Evolutionary conservation across 2,888 invertebrate species (phyloP), one percentile per base, ranked within the genome.

Genomic region (Odontomyia ornata): DNA sequence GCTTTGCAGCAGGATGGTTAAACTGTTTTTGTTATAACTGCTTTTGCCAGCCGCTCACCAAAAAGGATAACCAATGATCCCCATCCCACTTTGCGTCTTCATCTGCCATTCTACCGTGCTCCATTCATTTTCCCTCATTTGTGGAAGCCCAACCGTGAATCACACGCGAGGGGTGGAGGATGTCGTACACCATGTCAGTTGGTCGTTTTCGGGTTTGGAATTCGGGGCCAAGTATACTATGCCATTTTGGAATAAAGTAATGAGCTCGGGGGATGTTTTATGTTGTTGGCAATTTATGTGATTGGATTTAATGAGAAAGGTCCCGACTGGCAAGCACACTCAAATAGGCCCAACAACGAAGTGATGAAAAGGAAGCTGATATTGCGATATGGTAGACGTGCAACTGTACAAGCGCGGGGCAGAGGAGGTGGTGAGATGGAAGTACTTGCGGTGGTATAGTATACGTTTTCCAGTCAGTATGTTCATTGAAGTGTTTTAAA

Each of bases 211-310:
- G 9, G 69, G 46, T 47, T 69, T 46, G 13, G n/a, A 46, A 13
- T 18, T 43, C 46, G 11, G 30, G 57, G 57, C 21, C 36, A 23
- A 27, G 36, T 28, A 28, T 65, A 69, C 23, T 47, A 73, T 73
- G 60, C 73, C 52, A 73, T 57, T 73, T 57, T 52, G 73, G 73
- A 73, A 73, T 73, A 73, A 73, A 73, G 73, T 73, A 73, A 73
- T 73, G 73, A 73, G 73, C 73, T 73, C 57, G 60, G 73, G 73
- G 73, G 73, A 73, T 73, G 73, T 73, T 73, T 73, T 73, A 73
- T 73, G 73, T 73, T 73, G 73, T 73, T 73, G 73, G 73, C 73
- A 73, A 73, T 73, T 73, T 73, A 73, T 73, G 73, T 60, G 73
- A 73, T 73, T 73, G 73, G 73, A 73, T 73, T 73, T 60, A 73